phyloP scores from a whole-genome alignment of 2,888 invertebrate genomes.

The Junonia oenone region DNA sequence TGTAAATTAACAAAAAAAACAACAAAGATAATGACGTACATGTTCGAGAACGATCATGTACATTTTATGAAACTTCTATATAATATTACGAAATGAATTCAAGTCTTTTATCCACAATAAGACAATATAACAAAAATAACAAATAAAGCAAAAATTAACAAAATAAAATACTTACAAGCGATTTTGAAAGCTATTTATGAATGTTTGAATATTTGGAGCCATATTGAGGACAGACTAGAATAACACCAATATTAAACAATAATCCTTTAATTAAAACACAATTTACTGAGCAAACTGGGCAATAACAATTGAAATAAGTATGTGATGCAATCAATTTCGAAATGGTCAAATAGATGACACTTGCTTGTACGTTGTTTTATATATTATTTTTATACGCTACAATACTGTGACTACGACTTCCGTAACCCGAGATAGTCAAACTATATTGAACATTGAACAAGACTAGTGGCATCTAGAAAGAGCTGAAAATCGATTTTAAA shows the following conservation, averaged over 20 bases:
- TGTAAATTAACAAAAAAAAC: not conserved
- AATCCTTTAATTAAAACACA: constrained; percentile 1
- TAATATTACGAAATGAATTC: not conserved
- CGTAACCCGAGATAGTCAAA: not conserved
- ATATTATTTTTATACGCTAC: not conserved
- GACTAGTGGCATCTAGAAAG: constrained; percentile 5
- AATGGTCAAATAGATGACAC: not conserved
- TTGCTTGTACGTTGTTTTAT: not conserved
- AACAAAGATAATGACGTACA: constrained; percentile 2
- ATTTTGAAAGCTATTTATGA: constrained; percentile 84
- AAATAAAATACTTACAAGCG: constrained; percentile 81
- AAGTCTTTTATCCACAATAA: not conserved
- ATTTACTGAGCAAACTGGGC: not conserved
- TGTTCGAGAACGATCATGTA: constrained; percentile 7
- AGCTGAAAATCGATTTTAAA: constrained; percentile 1
- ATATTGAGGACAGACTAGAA: constrained; percentile 49
- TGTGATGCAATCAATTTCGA: constrained; percentile 14
- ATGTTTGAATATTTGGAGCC: constrained; percentile 81
- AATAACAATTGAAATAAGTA: not conserved
- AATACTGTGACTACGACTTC: not conserved
- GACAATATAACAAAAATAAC: not conserved
- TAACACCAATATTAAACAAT: not conserved
- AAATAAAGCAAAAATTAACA: not conserved
- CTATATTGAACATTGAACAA: constrained; percentile 6
- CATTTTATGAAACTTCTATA: not conserved